A percentile compares a stretch with the other conserved stretches of the same genome.
phyloP scores from a whole-genome alignment of 2,797 vertebrate genomes.

The Poeciliopsis turneri region DNA sequence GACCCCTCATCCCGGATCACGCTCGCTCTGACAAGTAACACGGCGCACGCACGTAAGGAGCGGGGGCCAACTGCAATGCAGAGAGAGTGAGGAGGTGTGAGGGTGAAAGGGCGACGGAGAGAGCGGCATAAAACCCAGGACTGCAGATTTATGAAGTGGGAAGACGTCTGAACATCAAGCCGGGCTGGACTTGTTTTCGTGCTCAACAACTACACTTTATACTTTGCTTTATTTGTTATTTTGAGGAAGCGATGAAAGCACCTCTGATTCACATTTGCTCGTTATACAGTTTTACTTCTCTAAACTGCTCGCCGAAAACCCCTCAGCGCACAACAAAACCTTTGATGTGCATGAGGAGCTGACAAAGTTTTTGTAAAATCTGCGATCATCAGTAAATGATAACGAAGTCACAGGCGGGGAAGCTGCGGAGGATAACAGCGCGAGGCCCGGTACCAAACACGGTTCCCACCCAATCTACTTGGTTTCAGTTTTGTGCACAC shows the following conservation, averaged over 20 bases:
- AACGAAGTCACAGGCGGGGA: conserved; percentile 11
- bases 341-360: conserved; percentile 30
- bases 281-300: conserved; percentile 53
- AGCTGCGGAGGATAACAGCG: neutral
- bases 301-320: neutral
- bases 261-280: conserved; percentile 24
- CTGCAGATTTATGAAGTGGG: neutral
- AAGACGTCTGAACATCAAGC: neutral
- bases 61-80: conserved; percentile 46
- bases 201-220: neutral
- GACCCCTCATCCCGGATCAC: conserved; percentile 44
- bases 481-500: neutral
- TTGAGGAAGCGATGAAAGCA: conserved; percentile 23
- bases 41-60: conserved; percentile 44
- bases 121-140: conserved; percentile 15
- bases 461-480: neutral
- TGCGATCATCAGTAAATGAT: conserved; percentile 7
- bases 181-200: neutral
- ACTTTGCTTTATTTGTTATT: conserved; percentile 2
- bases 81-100: conserved; percentile 41
- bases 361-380: conserved; percentile 1
- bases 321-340: neutral
- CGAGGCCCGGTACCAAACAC: too few species aligned
- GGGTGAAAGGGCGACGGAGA: conserved; percentile 51
- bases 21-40: conserved; percentile 55